Evolutionary conservation across 1,140 invertebrate genomes (phyloP), one percentile per base, ranked within the genome.

Genomic region (Leptopilina clavipes): DNA sequence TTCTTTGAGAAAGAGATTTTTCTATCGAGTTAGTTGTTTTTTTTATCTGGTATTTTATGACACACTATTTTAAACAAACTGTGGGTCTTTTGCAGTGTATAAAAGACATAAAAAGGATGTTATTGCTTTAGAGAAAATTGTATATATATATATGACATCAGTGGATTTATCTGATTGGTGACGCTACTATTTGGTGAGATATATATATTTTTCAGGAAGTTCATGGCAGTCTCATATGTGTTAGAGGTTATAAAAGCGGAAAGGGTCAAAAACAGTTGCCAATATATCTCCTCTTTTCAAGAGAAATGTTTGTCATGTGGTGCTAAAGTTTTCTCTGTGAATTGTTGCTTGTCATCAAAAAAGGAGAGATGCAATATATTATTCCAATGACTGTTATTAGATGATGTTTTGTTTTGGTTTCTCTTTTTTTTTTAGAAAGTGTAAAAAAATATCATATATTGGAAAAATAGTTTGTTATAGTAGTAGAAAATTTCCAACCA

Each of bases 181-280:
- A 48, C 45, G 45, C 12, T 12, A 48, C 45, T 48, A 11, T 48
- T 11, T 14, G 45, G n/a, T 11, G n/a, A 48, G 14, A 14, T 48
- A 14, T 48, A 48, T 11, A 48, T 48, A 14, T 48, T 48, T 48
- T 48, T 48, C 45, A 48, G 45, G 45, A 48, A 48, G 45, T 48
- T 14, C 11, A 48, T 48, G 14, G 11, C 14, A 48, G 14, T 3
- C 45, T 48, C 45, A 48, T 48, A 48, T 48, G 45, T 48, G 45
- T 48, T 11, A 48, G n/a, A 48, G 45, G 45, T 48, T 48, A 48
- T 48, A 48, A 48, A 48, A 48, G 45, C 14, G 45, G n/a, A 48
- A 48, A 12, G 45, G 45, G 45, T 48, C 14, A 48, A 48, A 48
- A 31, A 48, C 0, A 12, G 14, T 12, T 48, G 11, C 11, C 45